Percentiles rank a stretch among this genome's conserved stretches.
These are phyloP conservation scores for Drosophila pegasa DNA, from an alignment of 2,888 invertebrate genomes.

Conservation along the genomic window DNA sequence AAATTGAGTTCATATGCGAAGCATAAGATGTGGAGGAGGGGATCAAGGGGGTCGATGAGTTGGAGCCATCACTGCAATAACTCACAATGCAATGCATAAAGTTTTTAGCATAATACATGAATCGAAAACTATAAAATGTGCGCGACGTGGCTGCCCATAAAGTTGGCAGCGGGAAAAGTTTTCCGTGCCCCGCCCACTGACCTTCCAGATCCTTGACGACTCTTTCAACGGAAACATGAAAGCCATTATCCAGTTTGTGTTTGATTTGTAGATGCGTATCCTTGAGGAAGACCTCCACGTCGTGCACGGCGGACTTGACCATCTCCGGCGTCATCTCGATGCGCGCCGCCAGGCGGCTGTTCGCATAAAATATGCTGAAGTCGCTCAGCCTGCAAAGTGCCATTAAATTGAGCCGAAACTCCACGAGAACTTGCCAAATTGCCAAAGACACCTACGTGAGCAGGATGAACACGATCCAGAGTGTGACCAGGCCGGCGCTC, in stretches of 20 bases:
- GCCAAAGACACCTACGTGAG: constrained; percentile 75
- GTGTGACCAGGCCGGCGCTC: constrained; percentile 79
- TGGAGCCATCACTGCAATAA: constrained; percentile 47
- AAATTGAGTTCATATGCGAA: constrained; percentile 35
- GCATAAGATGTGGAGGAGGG: not conserved
- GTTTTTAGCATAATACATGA: constrained; percentile 66
- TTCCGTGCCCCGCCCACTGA: constrained; percentile 82
- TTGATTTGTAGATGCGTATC: constrained; percentile 88
- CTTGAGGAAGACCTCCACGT: constrained; percentile 87
- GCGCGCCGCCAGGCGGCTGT: constrained; percentile 87
- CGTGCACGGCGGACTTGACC: constrained; percentile 87
- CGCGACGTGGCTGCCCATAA: constrained; percentile 43
- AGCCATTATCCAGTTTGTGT: constrained; percentile 86
- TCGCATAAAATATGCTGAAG: constrained; percentile 87
- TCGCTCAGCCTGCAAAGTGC: constrained; percentile 86
- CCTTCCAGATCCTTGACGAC: constrained; percentile 88
- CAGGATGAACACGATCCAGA: constrained; percentile 83
- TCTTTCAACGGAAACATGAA: constrained; percentile 88
- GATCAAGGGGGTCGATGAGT: not conserved
- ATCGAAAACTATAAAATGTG: constrained; percentile 64
- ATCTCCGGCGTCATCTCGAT: constrained; percentile 86
- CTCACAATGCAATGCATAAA: constrained; percentile 64
- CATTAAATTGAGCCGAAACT: constrained; percentile 30
- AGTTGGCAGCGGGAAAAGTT: constrained; percentile 53
- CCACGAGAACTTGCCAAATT: constrained; percentile 9